A percentile compares a stretch with the other conserved stretches of the same genome.
phyloP scores from a whole-genome alignment of 2,113 vertebrate species.

The Delphinus delphis region DNA sequence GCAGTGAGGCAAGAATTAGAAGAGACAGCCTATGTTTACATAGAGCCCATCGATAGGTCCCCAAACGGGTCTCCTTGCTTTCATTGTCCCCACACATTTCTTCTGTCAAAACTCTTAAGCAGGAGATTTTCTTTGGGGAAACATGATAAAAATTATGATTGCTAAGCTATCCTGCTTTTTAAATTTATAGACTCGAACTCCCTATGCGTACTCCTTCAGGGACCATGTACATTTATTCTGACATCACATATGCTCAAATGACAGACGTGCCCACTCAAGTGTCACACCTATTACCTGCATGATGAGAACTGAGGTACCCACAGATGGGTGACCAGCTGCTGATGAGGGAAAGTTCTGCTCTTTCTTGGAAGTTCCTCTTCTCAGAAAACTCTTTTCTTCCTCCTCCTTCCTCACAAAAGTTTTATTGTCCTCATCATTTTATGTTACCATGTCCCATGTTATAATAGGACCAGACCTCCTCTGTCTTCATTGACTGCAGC shows the following conservation, averaged over 20 bases:
- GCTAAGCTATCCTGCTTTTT: not conserved
- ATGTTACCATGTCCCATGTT: not conserved
- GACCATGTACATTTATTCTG: not conserved
- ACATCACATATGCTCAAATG: not conserved
- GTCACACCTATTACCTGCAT: not conserved
- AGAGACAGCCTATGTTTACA: conserved; percentile 3
- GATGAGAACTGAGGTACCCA: not conserved
- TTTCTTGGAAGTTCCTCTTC: not conserved
- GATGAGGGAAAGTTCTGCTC: not conserved
- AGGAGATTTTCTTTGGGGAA: not conserved
- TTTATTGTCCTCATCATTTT: not conserved
- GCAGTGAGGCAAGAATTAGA: conserved; percentile 34
- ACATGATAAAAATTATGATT: not conserved
- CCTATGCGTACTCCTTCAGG: not conserved
- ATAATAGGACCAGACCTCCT: not conserved
- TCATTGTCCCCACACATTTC: not conserved
- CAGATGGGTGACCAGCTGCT: not conserved
- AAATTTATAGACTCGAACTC: not conserved
- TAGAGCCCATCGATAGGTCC: not conserved
- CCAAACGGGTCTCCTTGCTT: not conserved
- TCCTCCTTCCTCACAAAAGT: not conserved
- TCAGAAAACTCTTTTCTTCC: not conserved
- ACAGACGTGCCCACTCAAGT: not conserved
- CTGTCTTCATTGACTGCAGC: not conserved
- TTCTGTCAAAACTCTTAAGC: conserved; percentile 14